Percentiles rank a stretch among this genome's conserved stretches.
phyloP scores from a whole-genome alignment of 2,797 vertebrate species.

The Halcyon badia region DNA sequence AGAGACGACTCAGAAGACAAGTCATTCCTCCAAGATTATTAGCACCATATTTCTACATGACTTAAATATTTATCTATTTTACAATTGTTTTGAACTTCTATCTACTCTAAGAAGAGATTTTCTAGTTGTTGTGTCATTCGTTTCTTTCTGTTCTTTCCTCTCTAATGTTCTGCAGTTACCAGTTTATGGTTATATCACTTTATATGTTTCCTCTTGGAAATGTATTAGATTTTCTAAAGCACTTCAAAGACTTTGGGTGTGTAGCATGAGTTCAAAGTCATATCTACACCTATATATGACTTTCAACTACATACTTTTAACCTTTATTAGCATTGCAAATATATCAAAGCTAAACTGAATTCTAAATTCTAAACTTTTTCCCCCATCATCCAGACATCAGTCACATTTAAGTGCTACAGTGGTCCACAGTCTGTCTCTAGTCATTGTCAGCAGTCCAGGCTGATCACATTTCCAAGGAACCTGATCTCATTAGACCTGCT shows the following conservation, averaged over 20 bases:
- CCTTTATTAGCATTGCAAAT: neutral
- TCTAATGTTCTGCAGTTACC: neutral
- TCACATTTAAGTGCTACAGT: neutral
- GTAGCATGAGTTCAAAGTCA: neutral
- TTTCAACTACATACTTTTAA: neutral
- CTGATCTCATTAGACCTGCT: neutral
- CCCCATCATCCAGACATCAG: rapidly evolving
- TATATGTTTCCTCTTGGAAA: neutral
- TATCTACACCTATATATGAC: neutral
- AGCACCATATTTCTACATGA: neutral
- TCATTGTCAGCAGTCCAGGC: neutral
- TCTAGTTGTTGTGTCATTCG: neutral
- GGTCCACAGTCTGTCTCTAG: neutral
- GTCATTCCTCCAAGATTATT: neutral
- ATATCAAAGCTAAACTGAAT: neutral
- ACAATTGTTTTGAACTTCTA: neutral
- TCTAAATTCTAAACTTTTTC: neutral
- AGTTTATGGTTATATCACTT: neutral
- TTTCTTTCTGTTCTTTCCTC: neutral
- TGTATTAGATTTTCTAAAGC: neutral
- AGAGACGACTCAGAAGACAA: neutral
- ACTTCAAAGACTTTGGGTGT: neutral
- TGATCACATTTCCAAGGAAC: neutral
- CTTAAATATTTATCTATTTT: neutral
- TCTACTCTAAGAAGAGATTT: neutral